These are phyloP conservation scores for Tychaedon coryphoeus DNA, from an alignment of 2,113 vertebrate genomes.

Conservation along the genomic window DNA sequence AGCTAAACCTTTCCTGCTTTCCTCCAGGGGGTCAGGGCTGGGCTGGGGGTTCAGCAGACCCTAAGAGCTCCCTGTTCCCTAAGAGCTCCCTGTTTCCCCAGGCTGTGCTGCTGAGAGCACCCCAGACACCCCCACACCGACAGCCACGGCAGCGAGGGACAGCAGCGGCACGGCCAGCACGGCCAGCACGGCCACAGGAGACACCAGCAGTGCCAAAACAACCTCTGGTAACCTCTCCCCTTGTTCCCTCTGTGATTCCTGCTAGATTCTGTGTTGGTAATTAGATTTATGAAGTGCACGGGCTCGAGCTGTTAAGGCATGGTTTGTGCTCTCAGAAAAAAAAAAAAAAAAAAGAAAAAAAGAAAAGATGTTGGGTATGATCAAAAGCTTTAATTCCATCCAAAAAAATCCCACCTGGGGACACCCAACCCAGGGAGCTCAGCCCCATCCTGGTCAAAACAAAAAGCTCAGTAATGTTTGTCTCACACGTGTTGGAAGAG, in stretches of 20 bases:
- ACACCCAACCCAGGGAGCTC: accelerated
- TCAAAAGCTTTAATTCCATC: neutral
- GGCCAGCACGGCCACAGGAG: accelerated
- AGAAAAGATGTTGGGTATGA: too few species aligned
- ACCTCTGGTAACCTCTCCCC: neutral
- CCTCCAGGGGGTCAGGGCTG: neutral
- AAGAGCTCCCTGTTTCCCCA: neutral
- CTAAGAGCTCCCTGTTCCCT: neutral
- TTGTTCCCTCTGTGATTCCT: accelerated
- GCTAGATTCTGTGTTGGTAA: accelerated
- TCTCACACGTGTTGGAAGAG: neutral
- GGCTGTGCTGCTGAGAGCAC: neutral
- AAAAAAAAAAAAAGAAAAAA: neutral
- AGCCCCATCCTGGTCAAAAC: neutral
- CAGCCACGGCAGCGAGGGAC: accelerated
- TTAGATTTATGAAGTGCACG: neutral
- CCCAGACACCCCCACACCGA: accelerated
- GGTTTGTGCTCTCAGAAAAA: neutral
- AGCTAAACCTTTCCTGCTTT: neutral
- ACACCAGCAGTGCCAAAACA: accelerated
- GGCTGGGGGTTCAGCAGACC: neutral
- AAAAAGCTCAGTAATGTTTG: neutral
- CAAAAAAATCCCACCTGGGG: neutral
- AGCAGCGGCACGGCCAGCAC: accelerated
- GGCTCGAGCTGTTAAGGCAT: too few species aligned